A percentile compares a stretch with the other conserved stretches of the same genome.
Conservation (phyloP, 2,888 invertebrate genomes). For the Calliphora vomitoria region DNA sequence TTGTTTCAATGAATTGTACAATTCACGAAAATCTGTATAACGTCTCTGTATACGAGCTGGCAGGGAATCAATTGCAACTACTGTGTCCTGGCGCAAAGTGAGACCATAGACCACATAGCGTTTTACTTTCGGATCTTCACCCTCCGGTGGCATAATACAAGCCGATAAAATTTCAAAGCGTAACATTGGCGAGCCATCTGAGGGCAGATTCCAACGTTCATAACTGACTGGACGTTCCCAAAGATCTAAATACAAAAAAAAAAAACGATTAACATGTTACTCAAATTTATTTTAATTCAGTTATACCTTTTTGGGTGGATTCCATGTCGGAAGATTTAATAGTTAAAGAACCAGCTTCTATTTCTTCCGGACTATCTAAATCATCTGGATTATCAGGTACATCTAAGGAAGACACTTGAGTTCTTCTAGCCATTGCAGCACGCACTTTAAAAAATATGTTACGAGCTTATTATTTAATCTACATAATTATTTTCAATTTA, state of each 20-base stretch:
- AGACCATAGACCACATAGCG: conserved; percentile 90
- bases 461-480: background rate
- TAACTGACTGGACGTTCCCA: conserved; percentile 81
- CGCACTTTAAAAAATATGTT: conserved; percentile 77
- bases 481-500: background rate
- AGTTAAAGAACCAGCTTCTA: conserved; percentile 81
- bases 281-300: background rate
- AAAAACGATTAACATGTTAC: too few species aligned
- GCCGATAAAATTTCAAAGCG: conserved; percentile 89
- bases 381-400: conserved; percentile 79
- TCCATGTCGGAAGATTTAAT: conserved; percentile 78
- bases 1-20: conserved; percentile 87
- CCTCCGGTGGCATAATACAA: conserved; percentile 87
- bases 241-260: conserved; percentile 76
- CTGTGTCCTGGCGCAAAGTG: conserved; percentile 87
- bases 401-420: conserved; percentile 78
- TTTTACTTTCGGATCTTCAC: conserved; percentile 85
- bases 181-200: conserved; percentile 79
- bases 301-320: conserved; percentile 79
- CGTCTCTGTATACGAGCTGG: conserved; percentile 89
- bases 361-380: conserved; percentile 82
- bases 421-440: conserved; percentile 83
- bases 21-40: conserved; percentile 89
- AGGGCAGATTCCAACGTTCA: conserved; percentile 76
- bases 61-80: conserved; percentile 85